Percentiles rank a stretch among this genome's conserved stretches.
phyloP scores from a whole-genome alignment of 2,888 invertebrate species.

The Dione vanillae region DNA sequence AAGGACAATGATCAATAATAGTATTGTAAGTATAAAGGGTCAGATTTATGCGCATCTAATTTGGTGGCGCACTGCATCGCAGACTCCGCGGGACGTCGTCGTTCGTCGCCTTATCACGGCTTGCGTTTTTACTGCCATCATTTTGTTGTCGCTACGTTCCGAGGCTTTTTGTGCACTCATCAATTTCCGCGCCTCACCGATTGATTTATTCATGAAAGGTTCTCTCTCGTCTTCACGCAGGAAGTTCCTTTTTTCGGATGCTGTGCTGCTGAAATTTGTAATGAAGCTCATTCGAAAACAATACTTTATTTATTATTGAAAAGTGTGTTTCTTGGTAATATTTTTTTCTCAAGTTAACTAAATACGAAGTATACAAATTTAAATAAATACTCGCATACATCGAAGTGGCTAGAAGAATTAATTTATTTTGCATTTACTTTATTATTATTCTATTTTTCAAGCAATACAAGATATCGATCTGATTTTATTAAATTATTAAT shows the following conservation, averaged over 20 bases:
- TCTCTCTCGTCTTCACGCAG: slow-evolving; percentile 72
- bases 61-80: slow-evolving; percentile 61
- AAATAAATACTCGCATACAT: not conserved
- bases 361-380: slow-evolving; percentile 14
- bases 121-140: slow-evolving; percentile 77
- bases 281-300: slow-evolving; percentile 81
- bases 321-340: slow-evolving; percentile 49
- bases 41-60: slow-evolving; percentile 81
- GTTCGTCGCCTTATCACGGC: slow-evolving; percentile 61
- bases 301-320: slow-evolving; percentile 76
- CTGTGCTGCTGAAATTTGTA: slow-evolving; percentile 77
- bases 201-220: slow-evolving; percentile 83
- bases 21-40: slow-evolving; percentile 50
- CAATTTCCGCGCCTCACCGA: slow-evolving; percentile 82
- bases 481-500: not conserved
- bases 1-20: slow-evolving; percentile 46
- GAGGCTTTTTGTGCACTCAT: slow-evolving; percentile 78
- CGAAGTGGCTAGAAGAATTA: not conserved
- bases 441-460: too few relatives aligned
- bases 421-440: too few relatives aligned
- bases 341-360: slow-evolving; percentile 36
- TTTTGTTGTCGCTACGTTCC: slow-evolving; percentile 79
- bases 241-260: slow-evolving; percentile 78
- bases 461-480: not conserved
- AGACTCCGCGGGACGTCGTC: slow-evolving; percentile 64